Evolutionary conservation across 2,113 vertebrate species (phyloP), one percentile per base, ranked within the genome.

Genomic region (Ardeotis arabs): DNA sequence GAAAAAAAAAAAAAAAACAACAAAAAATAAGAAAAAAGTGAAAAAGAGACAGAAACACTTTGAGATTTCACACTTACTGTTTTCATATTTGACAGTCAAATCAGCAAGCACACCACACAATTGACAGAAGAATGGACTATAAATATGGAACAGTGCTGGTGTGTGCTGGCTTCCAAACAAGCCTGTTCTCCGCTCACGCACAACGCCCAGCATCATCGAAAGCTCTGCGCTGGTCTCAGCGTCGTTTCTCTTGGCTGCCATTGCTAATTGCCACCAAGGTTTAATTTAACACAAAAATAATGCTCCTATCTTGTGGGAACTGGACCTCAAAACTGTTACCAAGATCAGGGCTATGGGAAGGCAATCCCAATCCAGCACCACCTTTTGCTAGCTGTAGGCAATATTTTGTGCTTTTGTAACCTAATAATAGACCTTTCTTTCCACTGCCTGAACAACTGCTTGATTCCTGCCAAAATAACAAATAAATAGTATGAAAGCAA

Each of bases 151-250:
- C 12, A 25, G 44, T 25, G 33, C 33, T 9, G 33, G 37, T 13
- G 23, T 0, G 0, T 29, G 11, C 41, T 19, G 12, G 31, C 62
- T 39, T 9, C 31, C 8, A 14, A 37, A 27, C 25, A 12, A 50
- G 39, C 8, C 27, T 10, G 13, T 13, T 64, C 45, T 60, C 60
- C 2, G 1, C 33, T 58, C 27, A 5, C 0, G 0, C 25, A 2
- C 0, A 3, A 62, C 14, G 29, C 16, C 37, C 33, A 12, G 21
- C 1, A 0, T 33, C 37, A 21, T 4, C 15, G 13, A 50, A 56
- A 78, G 29, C 45, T 55, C 70, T 45, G 72, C 44, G 5, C 52
- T 1, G 1, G 78, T 20, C 21, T 67, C 1, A 0, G 39, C 29
- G 2, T 16, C 0, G 0, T 24, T 79, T 55, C 58, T 59, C 63